A percentile compares a stretch with the other conserved stretches of the same genome.
These are phyloP conservation scores for Acronicta psi DNA, from an alignment of 2,888 invertebrate species.

Conservation along the genomic window DNA sequence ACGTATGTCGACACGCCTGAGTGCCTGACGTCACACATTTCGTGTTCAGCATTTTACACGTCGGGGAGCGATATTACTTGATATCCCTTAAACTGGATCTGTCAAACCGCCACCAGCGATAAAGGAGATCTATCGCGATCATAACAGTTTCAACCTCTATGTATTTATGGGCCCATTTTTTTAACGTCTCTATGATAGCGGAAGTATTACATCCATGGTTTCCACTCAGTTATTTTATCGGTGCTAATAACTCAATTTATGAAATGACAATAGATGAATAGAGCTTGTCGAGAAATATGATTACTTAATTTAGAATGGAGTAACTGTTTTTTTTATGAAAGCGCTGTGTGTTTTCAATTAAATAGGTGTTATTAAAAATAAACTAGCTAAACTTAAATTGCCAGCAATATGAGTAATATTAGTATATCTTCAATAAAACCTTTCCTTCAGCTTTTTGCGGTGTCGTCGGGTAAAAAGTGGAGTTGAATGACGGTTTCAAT, in stretches of 20 bases:
- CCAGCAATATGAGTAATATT: too few relatives aligned
- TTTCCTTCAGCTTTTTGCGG: too few relatives aligned
- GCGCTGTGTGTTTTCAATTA: too few relatives aligned
- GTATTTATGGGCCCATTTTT: slow-evolving; percentile 61
- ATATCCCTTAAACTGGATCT: slow-evolving; percentile 62
- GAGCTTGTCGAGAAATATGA: not conserved
- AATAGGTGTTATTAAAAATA: too few relatives aligned
- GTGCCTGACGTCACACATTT: slow-evolving; percentile 34
- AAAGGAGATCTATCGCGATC: slow-evolving; percentile 68
- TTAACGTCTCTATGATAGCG: slow-evolving; percentile 58
- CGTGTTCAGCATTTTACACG: slow-evolving; percentile 38
- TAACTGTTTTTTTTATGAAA: too few relatives aligned
- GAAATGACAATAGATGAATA: slow-evolving; percentile 1
- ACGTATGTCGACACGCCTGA: slow-evolving; percentile 14
- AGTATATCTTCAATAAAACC: too few relatives aligned
- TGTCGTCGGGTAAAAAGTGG: too few relatives aligned
- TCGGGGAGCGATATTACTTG: slow-evolving; percentile 43
- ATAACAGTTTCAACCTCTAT: slow-evolving; percentile 63
- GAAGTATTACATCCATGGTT: slow-evolving; percentile 37
- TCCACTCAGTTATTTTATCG: slow-evolving; percentile 34
- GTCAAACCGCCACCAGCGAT: slow-evolving; percentile 64
- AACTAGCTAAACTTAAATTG: too few relatives aligned
- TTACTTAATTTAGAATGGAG: too few relatives aligned
- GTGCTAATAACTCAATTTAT: slow-evolving; percentile 32
- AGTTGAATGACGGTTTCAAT: too few relatives aligned